Percentiles rank a stretch among this genome's conserved stretches.
phyloP scores from a whole-genome alignment of 2,113 vertebrate genomes.

The Megaceryle maxima region DNA sequence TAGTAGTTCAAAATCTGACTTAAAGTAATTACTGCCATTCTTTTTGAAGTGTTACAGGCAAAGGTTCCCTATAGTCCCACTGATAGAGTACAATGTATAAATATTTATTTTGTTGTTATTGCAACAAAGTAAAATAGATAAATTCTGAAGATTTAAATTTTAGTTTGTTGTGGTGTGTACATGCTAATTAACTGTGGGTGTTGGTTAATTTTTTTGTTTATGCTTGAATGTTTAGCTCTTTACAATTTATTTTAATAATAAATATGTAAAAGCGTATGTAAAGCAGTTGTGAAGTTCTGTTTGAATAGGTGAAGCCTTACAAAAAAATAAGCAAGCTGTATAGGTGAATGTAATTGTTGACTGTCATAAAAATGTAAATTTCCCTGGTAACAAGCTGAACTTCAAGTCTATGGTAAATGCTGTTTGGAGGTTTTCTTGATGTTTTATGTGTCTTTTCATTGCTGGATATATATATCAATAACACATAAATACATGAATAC shows the following conservation, averaged over 20 bases:
- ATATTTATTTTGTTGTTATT: not conserved
- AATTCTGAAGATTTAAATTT: not conserved
- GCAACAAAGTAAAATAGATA: not conserved
- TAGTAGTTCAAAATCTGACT: not conserved
- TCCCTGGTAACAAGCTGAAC: not conserved
- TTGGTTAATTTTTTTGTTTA: not conserved
- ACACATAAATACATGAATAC: not conserved
- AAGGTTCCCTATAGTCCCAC: not conserved
- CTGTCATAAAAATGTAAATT: not conserved
- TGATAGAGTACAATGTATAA: not conserved
- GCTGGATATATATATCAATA: not conserved
- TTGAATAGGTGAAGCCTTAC: not conserved
- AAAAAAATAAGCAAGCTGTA: not conserved
- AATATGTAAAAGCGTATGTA: not conserved
- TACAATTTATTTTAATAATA: not conserved
- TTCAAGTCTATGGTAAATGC: not conserved
- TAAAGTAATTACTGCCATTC: not conserved
- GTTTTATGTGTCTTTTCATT: not conserved
- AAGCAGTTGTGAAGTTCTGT: not conserved
- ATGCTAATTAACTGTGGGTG: not conserved
- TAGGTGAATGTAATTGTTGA: not conserved
- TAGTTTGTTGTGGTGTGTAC: not conserved
- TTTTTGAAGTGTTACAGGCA: not conserved
- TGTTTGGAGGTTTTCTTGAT: not conserved
- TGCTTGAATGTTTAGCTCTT: not conserved